A percentile compares a stretch with the other conserved stretches of the same genome.
These are phyloP conservation scores for Ladona fulva DNA, from an alignment of 1,140 invertebrate species.

Conservation along the genomic window DNA sequence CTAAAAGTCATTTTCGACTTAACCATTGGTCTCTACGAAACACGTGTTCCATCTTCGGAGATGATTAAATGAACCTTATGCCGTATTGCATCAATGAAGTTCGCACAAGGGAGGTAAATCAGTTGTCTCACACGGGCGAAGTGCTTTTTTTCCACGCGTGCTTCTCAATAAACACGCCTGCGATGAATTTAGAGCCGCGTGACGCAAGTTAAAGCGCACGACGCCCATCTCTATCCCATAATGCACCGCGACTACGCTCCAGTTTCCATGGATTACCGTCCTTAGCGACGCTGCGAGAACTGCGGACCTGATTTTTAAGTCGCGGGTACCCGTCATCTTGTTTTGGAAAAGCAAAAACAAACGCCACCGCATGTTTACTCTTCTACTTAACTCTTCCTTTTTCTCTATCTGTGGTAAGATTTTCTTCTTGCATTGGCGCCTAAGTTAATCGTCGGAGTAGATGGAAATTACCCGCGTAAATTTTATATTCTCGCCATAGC, in stretches of 20 bases:
- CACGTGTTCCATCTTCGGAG: no score
- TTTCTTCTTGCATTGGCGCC: no score
- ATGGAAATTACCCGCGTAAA: no score
- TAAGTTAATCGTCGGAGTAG: no score
- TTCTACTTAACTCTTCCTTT: no score
- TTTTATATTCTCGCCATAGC: no score
- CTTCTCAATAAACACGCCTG: not conserved
- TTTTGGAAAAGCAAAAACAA: no score
- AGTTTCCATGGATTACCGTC: not conserved
- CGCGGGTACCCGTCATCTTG: no score
- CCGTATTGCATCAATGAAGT: not conserved
- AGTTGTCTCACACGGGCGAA: not conserved
- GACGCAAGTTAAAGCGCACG: not conserved
- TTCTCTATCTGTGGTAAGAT: no score
- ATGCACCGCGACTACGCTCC: not conserved
- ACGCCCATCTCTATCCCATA: not conserved
- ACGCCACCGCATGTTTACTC: no score
- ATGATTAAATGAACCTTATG: not conserved
- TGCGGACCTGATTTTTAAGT: not conserved
- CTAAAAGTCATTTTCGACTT: no score
- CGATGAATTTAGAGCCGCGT: slow-evolving; percentile 3
- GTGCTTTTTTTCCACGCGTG: not conserved
- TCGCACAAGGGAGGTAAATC: not conserved
- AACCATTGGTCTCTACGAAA: no score
- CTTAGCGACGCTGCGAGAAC: not conserved